Base-by-base conservation (phyloP, 23 tunicate species). In the Ciona savignyi region DNA sequence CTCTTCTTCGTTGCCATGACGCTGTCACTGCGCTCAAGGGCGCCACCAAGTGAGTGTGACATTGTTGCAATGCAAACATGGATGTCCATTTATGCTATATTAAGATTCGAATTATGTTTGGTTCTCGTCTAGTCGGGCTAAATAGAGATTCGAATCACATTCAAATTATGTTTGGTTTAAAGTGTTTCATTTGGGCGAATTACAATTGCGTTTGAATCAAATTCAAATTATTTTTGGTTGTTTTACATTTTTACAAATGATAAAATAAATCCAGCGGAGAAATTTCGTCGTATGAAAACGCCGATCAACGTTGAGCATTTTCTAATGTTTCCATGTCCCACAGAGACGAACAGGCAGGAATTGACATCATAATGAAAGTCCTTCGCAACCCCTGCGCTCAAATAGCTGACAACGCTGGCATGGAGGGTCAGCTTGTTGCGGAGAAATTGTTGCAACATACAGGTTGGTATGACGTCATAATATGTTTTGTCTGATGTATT, bases 351-450 rank as follows among this genome's bases (percentile, higher is more conserved):
- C 85, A 95, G 84, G 95, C 89, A 65, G 99, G 99, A 0, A 85
- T 95, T 67, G 96, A 84, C 76, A 91, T 95, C 27, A 77, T 95
- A 74, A 78, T 66, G 27, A 92, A 91, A 76, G 86, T 91, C n/a
- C 71, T 95, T 11, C 77, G 99, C 32, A 81, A 83, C n/a, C 99
- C 99, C 3, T 78, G 91, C 67, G 32, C 96, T 20, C 95, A 96
- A 34, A 95, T 95, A 30, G 96, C 97, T 76, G 84, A 95, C 72
- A 95, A 95, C 70, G 99, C 99, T 29, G 99, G 99, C n/a, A 81
- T 85, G 81, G 99, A 95, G 71, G 99, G 99, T 1, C 96, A 85
- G 62, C 72, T 85, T 0, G 82, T 63, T 9, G 88, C 86, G 9
- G 99, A 95, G 67, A 88, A 80, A 72, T 67, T 95, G 51, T 80